Percentiles rank a stretch among this genome's conserved stretches.
phyloP scores from a whole-genome alignment of 2,888 invertebrate species.

The Penaeus monodon region DNA sequence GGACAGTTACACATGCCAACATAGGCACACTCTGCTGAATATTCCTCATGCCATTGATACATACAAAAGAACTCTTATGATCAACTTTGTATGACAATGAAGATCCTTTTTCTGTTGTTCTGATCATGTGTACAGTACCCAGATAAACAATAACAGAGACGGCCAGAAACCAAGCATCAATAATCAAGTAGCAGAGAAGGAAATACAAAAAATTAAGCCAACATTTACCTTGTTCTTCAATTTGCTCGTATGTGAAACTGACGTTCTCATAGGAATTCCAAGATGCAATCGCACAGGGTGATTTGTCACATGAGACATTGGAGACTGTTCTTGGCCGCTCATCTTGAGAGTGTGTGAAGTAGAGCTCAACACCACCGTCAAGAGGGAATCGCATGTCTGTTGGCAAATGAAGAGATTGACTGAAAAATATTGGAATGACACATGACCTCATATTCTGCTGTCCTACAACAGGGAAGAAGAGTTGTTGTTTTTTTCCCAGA shows the following conservation, averaged over 20 bases:
- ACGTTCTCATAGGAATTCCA: constrained; percentile 63
- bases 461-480: too few species aligned
- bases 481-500: too few species aligned
- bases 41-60: too few species aligned
- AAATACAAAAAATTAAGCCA: not conserved
- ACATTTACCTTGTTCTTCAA: constrained; percentile 50
- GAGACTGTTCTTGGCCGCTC: constrained; percentile 61
- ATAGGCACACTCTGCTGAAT: not conserved
- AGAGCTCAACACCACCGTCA: constrained; percentile 86
- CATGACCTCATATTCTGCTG: too few species aligned
- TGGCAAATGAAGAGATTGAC: constrained; percentile 65
- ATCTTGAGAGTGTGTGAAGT: constrained; percentile 77
- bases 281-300: constrained; percentile 61
- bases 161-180: not conserved
- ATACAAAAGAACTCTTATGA: too few species aligned
- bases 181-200: not conserved
- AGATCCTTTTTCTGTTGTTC: not conserved
- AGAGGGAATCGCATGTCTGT: constrained; percentile 85
- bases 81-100: not conserved
- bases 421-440: too few species aligned
- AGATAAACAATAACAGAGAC: not conserved
- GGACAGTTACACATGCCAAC: not conserved
- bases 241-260: constrained; percentile 33
- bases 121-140: not conserved
- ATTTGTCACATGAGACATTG: constrained; percentile 63